Conservation (phyloP, 2,113 vertebrate species). For the Scortum barcoo region DNA sequence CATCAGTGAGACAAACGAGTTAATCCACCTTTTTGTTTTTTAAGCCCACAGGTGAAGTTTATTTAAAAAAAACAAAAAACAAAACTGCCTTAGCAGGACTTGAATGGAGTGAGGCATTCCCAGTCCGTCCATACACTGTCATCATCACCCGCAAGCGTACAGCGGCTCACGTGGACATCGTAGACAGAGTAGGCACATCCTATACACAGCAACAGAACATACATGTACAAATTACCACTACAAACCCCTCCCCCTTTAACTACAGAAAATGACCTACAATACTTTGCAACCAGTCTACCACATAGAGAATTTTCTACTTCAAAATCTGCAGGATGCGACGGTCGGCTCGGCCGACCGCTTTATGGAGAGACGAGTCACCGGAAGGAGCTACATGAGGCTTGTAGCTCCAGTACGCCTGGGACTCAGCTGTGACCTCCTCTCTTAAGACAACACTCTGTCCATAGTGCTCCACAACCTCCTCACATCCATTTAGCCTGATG, state of each 20-base stretch:
- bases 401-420: not conserved
- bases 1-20: slow-evolving; percentile 67
- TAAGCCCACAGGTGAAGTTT: slow-evolving; percentile 58
- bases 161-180: slow-evolving; percentile 50
- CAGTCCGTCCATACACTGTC: slow-evolving; percentile 62
- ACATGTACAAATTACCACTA: slow-evolving; percentile 69
- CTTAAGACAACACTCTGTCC: slow-evolving; percentile 21
- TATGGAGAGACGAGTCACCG: not conserved
- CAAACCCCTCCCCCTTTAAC: slow-evolving; percentile 42
- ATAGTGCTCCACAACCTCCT: slow-evolving; percentile 13
- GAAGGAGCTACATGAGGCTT: not conserved
- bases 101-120: slow-evolving; percentile 61
- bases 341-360: not conserved
- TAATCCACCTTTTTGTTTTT: slow-evolving; percentile 47
- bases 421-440: not conserved
- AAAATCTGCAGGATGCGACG: slow-evolving; percentile 33
- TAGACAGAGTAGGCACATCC: slow-evolving; percentile 71
- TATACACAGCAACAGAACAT: slow-evolving; percentile 78
- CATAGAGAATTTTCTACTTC: slow-evolving; percentile 59
- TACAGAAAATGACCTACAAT: slow-evolving; percentile 65
- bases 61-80: slow-evolving; percentile 5
- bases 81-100: slow-evolving; percentile 40
- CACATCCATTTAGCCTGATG: not conserved
- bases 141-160: slow-evolving; percentile 27
- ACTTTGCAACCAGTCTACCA: slow-evolving; percentile 64